Conservation (phyloP, 2,888 invertebrate genomes). For the Drosophila cyrtoloma region DNA sequence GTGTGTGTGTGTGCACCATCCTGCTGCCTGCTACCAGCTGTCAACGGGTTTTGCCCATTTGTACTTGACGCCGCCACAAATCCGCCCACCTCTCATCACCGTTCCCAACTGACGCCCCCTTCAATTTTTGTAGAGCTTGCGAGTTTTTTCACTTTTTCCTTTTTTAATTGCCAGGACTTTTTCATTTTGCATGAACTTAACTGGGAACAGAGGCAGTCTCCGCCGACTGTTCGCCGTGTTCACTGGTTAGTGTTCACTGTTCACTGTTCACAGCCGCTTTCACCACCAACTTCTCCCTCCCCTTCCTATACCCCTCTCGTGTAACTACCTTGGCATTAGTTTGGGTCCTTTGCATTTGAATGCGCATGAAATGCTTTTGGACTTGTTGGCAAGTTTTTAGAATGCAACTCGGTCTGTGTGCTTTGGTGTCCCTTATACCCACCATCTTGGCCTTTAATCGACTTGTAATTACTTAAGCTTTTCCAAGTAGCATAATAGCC, state of each 20-base stretch:
- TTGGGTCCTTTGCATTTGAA: constrained; percentile 68
- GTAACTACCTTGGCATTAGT: constrained; percentile 50
- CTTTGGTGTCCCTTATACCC: neutral
- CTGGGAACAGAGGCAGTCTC: constrained; percentile 31
- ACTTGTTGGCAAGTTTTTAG: constrained; percentile 62
- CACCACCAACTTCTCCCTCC: no score
- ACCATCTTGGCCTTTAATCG: constrained; percentile 63
- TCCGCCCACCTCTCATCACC: neutral
- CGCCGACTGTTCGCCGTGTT: constrained; percentile 12
- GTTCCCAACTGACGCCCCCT: constrained; percentile 10
- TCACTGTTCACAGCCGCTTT: constrained; percentile 7
- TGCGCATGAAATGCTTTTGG: constrained; percentile 68
- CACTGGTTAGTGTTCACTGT: constrained; percentile 4
- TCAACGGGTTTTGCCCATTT: constrained; percentile 53
- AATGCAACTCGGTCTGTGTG: constrained; percentile 13
- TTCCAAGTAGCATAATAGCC: constrained; percentile 63
- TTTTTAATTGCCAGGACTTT: constrained; percentile 75
- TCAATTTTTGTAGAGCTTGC: constrained; percentile 24
- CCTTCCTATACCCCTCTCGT: neutral
- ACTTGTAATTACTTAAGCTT: constrained; percentile 78
- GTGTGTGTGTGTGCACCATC: constrained; percentile 34
- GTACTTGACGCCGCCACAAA: constrained; percentile 18
- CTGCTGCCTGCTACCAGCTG: constrained; percentile 57
- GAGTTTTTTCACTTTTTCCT: constrained; percentile 17
- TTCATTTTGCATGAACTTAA: constrained; percentile 67